These are phyloP conservation scores for Orthonychiurus folsomi DNA, from an alignment of 2,888 invertebrate genomes.

Conservation along the genomic window DNA sequence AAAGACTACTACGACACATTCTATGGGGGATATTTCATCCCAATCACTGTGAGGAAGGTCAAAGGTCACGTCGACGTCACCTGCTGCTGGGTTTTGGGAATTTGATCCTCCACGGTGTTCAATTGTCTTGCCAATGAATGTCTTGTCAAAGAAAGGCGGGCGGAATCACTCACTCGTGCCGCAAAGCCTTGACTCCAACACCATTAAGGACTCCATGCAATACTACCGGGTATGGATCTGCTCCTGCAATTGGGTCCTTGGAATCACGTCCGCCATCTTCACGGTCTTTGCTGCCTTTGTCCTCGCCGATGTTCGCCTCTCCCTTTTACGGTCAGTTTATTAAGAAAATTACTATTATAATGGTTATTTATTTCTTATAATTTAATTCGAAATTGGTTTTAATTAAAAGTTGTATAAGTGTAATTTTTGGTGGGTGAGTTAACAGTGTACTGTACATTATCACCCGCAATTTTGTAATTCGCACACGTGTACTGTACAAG, in stretches of 20 bases:
- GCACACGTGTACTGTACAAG: no score
- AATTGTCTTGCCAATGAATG: background rate
- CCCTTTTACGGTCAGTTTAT: conserved; percentile 50
- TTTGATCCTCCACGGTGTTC: background rate
- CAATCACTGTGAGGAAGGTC: no score
- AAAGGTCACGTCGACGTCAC: background rate
- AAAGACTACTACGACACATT: no score
- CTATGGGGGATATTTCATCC: no score
- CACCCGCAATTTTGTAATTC: no score
- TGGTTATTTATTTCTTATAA: no score
- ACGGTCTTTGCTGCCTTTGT: conserved; percentile 59
- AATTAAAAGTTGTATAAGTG: no score
- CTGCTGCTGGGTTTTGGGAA: background rate
- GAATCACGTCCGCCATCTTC: conserved; percentile 72
- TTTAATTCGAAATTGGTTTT: no score
- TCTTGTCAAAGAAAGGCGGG: conserved; percentile 1
- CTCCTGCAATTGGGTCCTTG: conserved; percentile 78
- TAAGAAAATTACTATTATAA: no score
- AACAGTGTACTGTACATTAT: no score
- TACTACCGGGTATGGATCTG: conserved; percentile 69
- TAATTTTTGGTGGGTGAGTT: no score
- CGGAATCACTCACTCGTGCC: background rate
- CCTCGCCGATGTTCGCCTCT: conserved; percentile 45
- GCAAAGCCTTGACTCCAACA: conserved; percentile 14
- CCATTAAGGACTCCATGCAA: conserved; percentile 34